Percentiles rank a stretch among this genome's conserved stretches.
These are phyloP conservation scores for Gerris buenoi DNA, from an alignment of 1,140 invertebrate genomes.

Conservation along the genomic window DNA sequence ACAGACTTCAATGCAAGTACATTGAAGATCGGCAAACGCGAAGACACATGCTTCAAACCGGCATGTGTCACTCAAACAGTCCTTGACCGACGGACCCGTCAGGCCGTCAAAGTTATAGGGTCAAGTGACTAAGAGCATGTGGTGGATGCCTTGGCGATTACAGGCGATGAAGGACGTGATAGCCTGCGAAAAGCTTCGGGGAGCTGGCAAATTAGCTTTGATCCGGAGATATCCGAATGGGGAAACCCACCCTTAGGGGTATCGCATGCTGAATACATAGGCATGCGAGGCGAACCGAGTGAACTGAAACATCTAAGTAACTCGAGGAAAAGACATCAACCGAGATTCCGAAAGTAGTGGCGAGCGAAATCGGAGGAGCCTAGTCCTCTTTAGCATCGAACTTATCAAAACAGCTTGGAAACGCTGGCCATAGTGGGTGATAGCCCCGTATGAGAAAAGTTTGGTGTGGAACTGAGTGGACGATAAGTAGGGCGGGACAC, in stretches of 20 bases:
- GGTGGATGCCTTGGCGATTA: not conserved
- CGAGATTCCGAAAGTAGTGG: not conserved
- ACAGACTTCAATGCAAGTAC: too few relatives aligned
- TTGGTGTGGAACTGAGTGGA: too few relatives aligned
- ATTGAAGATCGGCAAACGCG: too few relatives aligned
- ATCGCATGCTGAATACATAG: not conserved
- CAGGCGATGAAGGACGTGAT: not conserved
- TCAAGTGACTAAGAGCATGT: not conserved
- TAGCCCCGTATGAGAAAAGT: constrained; percentile 15
- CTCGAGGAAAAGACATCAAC: not conserved
- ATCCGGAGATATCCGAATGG: not conserved
- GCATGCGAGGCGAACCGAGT: not conserved
- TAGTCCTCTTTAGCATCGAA: too few relatives aligned
- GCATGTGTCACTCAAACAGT: too few relatives aligned
- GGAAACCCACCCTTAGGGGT: not conserved
- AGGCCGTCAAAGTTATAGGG: too few relatives aligned
- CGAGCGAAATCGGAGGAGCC: not conserved
- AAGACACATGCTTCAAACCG: too few relatives aligned
- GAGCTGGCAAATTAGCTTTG: not conserved
- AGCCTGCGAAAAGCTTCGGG: not conserved
- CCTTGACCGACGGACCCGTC: too few relatives aligned
- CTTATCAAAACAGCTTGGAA: not conserved
- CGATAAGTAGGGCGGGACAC: constrained; percentile 19
- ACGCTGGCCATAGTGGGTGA: not conserved
- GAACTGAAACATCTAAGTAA: not conserved